Base-by-base conservation (phyloP, 2,888 invertebrate species). In the Zaprionus lineosus region DNA sequence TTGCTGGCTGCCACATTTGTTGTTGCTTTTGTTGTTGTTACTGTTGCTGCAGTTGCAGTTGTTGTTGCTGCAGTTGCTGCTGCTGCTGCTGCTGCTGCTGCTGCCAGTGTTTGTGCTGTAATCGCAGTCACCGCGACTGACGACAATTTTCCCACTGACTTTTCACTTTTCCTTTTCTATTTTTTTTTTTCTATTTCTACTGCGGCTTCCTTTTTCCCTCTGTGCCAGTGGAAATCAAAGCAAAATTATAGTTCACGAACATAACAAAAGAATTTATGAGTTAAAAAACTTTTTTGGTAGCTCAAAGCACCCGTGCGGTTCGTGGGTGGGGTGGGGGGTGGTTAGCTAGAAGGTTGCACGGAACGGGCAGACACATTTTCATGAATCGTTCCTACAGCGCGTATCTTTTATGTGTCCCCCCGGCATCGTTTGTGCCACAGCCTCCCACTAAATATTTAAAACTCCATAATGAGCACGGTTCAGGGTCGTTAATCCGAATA, bases 91-190 rank as follows among this genome's bases (percentile, higher is more conserved):
- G 31, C 9, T 41, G 28, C 40, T 57, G 26, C 16, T 19, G 44
- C 12, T 26, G 39, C 14, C 21, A 37, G 28, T 53, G 37, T 40
- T 59, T 59, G 53, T 59, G 74, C 78, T 52, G 74, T 79, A 76
- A 83, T 65, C 68, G 55, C 72, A 56, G 70, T 57, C 69, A 47
- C 33, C 65, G 52, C 52, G 44, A 56, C 61, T 51, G 63, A 67
- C 77, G 81, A 85, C 78, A 84, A 71, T 77, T 86, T 81, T 82
- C 86, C 75, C 81, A 84, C 63, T 74, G 84, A 63, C 62, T 79
- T 86, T 81, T 81, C 82, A 77, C 82, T 81, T 85, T 85, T 82
- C 52, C n/a, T 37, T 36, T 29, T 12, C 9, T 36, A 19, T 18
- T 36, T 24, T 24, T 15, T 12, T 33, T 12, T 21, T 24, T 19